phyloP scores from a whole-genome alignment of 2,888 invertebrate species.

The Eubasilissa splendida region DNA sequence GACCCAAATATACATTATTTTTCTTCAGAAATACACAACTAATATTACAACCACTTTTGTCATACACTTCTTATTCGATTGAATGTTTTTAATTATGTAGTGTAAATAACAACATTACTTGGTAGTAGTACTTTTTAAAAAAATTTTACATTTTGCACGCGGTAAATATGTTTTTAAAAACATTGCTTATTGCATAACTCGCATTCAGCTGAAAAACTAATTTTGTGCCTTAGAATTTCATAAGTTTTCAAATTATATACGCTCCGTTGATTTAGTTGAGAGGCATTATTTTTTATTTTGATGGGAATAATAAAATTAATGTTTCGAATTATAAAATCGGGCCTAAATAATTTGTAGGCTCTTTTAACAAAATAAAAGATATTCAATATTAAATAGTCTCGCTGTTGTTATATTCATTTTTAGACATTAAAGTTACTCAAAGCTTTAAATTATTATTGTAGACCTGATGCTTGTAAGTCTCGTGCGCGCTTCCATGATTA shows the following conservation, averaged over 20 bases:
- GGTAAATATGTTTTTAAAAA: not conserved
- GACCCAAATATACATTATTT: too few species aligned
- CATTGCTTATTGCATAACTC: not conserved
- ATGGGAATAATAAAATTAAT: not conserved
- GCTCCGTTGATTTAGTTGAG: conserved; percentile 2
- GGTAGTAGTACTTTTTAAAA: too few species aligned
- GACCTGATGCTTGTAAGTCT: too few species aligned
- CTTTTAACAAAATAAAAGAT: not conserved
- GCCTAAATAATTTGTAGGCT: not conserved
- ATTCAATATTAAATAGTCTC: not conserved
- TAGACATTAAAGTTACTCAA: not conserved
- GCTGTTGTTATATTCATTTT: not conserved
- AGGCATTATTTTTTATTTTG: too few species aligned
- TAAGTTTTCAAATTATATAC: conserved; percentile 37
- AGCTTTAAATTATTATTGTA: not conserved
- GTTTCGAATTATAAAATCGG: not conserved
- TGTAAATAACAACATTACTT: too few species aligned
- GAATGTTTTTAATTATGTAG: too few species aligned
- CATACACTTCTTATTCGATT: too few species aligned
- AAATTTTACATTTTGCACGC: too few species aligned
- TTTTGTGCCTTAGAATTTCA: conserved; percentile 32
- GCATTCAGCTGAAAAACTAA: conserved; percentile 19
- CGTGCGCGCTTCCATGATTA: too few species aligned
- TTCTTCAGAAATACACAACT: too few species aligned
- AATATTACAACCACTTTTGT: too few species aligned